A percentile compares a stretch with the other conserved stretches of the same genome.
Conservation (phyloP, 2,113 vertebrate genomes). For the Monopterus albus region DNA sequence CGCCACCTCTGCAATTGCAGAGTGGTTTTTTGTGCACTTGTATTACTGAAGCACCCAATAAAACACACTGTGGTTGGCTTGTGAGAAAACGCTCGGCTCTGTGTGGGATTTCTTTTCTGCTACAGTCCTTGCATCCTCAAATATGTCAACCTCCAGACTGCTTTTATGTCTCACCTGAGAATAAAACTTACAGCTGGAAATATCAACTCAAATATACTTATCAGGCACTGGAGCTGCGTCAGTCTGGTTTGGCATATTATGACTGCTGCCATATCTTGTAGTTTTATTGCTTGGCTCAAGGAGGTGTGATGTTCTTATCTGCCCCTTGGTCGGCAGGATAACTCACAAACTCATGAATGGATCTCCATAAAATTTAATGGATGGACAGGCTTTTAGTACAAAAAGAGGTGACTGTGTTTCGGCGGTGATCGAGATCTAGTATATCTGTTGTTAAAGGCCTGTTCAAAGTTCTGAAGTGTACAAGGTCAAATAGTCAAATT, state of each 20-base stretch:
- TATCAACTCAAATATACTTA: background rate
- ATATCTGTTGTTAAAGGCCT: too few species aligned
- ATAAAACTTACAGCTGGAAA: constrained; percentile 26
- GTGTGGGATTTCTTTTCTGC: constrained; percentile 43
- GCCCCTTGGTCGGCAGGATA: background rate
- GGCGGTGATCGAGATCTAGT: too few species aligned
- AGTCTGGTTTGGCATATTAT: background rate
- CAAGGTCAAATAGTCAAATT: too few species aligned
- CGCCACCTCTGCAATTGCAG: constrained; percentile 92
- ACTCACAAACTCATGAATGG: background rate
- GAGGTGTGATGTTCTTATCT: constrained; percentile 4
- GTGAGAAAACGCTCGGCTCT: constrained; percentile 62
- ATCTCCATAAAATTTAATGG: constrained; percentile 4
- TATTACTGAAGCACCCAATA: constrained; percentile 99
- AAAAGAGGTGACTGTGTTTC: constrained; percentile 3
- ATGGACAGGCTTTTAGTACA: background rate
- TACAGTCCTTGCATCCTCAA: background rate
- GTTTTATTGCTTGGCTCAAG: constrained; percentile 14
- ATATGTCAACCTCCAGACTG: constrained; percentile 9
- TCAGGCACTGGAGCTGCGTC: background rate
- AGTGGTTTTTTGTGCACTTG: constrained; percentile 98
- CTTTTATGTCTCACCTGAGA: background rate
- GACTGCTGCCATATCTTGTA: background rate
- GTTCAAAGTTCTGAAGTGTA: too few species aligned
- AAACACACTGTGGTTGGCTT: constrained; percentile 98